Base-by-base conservation (phyloP, 2,888 invertebrate species). In the Cantharis flavilabris region DNA sequence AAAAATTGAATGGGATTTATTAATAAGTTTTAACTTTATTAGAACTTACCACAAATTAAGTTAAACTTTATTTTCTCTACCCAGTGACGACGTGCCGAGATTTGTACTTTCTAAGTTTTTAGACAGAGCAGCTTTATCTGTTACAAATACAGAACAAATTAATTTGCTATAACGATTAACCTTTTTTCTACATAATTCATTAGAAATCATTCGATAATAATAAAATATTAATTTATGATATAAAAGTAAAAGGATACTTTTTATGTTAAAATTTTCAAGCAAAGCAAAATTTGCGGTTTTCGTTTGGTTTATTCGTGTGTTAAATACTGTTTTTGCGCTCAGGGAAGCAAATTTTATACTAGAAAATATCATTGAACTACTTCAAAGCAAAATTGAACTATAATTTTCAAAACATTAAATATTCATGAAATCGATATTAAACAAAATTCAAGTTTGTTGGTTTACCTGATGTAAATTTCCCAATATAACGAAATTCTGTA, bases 321-420 rank as follows among this genome's bases (percentile, higher is more conserved):
- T 33, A 72, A 72, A 65, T 65, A n/a, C 33, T 64, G 65, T 72
- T 65, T 64, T 67, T 67, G 18, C 72, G 72, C 72, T 49, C 33
- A n/a, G 30, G 16, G 64, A 20, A 64, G 26, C 49, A 67, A 67
- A 72, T 72, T 72, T 33, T 72, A 30, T 20, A 14, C 18, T 49
- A 28, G 33, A 33, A 67, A 67, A 14, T 72, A 30, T 67, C 72
- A 65, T 18, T 72, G 67, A 65, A 65, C 72, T 67, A 33, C 67
- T 72, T 72, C 72, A 72, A 72, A 72, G 63, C 23, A 67, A 23
- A 67, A 67, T 67, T n/a, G 18, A 49, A 49, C 49, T 49, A 49
- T 49, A 49, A 49, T 49, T 49, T 49, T 49, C 49, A 49, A 49
- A 49, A n/a, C 49, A 49, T 49, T 49, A 49, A 49, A 49, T 49